These are phyloP conservation scores for Nyctibius grandis DNA, from an alignment of 2,797 vertebrate species.

Conservation along the genomic window DNA sequence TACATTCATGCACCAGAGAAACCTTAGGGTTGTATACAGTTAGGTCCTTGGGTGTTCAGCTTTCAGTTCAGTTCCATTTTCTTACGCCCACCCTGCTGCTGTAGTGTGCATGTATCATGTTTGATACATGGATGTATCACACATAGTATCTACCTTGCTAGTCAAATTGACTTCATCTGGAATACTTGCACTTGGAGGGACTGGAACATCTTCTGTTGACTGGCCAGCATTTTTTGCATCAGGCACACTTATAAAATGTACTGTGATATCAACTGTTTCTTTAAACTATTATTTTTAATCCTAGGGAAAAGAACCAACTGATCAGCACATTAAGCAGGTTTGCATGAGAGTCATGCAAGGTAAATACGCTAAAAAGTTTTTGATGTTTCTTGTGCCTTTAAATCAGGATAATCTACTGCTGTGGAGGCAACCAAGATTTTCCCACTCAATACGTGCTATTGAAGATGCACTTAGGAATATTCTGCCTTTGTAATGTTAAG, in stretches of 20 bases:
- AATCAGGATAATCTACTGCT: not conserved
- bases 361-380: slow-evolving; percentile 69
- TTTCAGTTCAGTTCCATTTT: not conserved
- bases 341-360: slow-evolving; percentile 99
- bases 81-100: rapidly evolving
- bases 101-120: rapidly evolving
- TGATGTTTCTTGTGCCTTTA: not conserved
- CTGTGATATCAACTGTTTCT: not conserved
- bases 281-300: not conserved
- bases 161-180: not conserved
- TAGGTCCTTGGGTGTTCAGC: not conserved
- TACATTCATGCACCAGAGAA: not conserved
- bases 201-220: not conserved
- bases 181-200: not conserved
- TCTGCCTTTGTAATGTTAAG: not conserved
- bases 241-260: not conserved
- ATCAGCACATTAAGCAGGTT: slow-evolving; percentile 96
- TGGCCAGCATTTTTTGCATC: not conserved
- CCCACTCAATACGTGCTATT: not conserved
- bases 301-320: slow-evolving; percentile 92
- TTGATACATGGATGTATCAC: not conserved
- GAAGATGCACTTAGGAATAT: not conserved
- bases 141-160: not conserved
- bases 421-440: not conserved
- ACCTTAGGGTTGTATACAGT: not conserved